Percentiles rank a stretch among this genome's conserved stretches.
Conservation (phyloP, 2,888 invertebrate species). For the Phortica magna region DNA sequence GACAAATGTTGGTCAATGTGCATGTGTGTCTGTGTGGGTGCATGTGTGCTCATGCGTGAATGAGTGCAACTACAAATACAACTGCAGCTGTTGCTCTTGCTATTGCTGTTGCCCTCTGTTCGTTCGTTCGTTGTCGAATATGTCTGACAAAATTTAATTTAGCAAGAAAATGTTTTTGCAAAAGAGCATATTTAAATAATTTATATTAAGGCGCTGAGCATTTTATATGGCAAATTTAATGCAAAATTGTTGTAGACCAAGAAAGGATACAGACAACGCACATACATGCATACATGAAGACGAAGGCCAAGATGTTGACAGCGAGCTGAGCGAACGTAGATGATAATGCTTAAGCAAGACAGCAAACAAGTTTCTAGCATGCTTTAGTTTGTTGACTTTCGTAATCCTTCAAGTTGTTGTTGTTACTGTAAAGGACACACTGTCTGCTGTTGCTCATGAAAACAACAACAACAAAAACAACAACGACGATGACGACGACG, state of each 20-base stretch:
- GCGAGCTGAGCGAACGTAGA: background rate
- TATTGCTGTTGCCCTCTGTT: conserved; percentile 23
- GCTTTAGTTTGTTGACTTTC: conserved; percentile 67
- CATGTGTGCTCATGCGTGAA: background rate
- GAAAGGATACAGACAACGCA: conserved; percentile 1
- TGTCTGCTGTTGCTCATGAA: conserved; percentile 4
- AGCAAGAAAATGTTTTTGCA: conserved; percentile 54
- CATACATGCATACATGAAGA: background rate
- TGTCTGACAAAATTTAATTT: conserved; percentile 58
- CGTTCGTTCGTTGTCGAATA: conserved; percentile 27
- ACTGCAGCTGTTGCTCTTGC: conserved; percentile 41
- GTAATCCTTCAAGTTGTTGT: conserved; percentile 71
- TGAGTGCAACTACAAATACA: background rate
- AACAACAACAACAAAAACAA: background rate
- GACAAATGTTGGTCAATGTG: background rate
- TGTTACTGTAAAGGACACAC: conserved; percentile 50
- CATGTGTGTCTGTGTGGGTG: no score
- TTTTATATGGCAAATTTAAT: conserved; percentile 42
- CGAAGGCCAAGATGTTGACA: background rate
- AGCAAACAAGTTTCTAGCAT: conserved; percentile 31
- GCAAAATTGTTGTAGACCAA: conserved; percentile 35
- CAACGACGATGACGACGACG: background rate
- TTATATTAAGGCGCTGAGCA: conserved; percentile 48
- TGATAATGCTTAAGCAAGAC: conserved; percentile 26
- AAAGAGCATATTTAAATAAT: conserved; percentile 62